These are phyloP conservation scores for Pangasius larnaudii DNA, from an alignment of 2,797 vertebrate genomes.

Conservation along the genomic window DNA sequence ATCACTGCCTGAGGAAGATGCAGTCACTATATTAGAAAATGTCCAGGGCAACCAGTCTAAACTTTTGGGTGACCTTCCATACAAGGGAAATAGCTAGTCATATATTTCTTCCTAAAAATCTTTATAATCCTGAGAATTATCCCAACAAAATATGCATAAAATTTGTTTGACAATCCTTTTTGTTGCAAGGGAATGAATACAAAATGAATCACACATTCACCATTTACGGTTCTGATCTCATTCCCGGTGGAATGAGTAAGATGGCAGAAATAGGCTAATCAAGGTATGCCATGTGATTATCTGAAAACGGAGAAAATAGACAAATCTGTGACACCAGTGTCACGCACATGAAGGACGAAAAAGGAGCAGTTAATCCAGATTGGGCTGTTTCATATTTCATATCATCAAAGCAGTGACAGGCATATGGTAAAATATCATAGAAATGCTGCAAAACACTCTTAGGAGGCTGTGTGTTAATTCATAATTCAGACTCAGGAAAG, in stretches of 20 bases:
- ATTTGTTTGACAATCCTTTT: constrained; percentile 10
- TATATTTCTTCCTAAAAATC: neutral
- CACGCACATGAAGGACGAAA: constrained; percentile 29
- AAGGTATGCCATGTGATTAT: constrained; percentile 29
- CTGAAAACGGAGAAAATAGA: constrained; percentile 21
- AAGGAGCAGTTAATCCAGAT: constrained; percentile 1
- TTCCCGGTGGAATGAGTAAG: constrained; percentile 19
- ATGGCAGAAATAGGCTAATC: constrained; percentile 29
- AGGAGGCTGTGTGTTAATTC: constrained; percentile 44
- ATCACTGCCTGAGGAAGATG: neutral
- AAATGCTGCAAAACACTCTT: constrained; percentile 26
- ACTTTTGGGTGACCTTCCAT: neutral
- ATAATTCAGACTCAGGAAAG: constrained; percentile 44
- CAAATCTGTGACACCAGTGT: constrained; percentile 20
- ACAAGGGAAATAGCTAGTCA: constrained; percentile 11
- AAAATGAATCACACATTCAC: constrained; percentile 36
- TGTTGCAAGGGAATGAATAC: constrained; percentile 8
- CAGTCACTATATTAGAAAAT: neutral
- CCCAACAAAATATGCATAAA: neutral
- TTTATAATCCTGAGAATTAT: neutral
- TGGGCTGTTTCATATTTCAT: neutral
- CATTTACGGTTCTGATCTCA: constrained; percentile 24
- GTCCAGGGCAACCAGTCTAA: neutral
- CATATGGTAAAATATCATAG: constrained; percentile 2
- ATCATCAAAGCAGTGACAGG: constrained; percentile 43